These are phyloP conservation scores for Edolisoma coerulescens DNA, from an alignment of 2,113 vertebrate genomes.

Conservation along the genomic window DNA sequence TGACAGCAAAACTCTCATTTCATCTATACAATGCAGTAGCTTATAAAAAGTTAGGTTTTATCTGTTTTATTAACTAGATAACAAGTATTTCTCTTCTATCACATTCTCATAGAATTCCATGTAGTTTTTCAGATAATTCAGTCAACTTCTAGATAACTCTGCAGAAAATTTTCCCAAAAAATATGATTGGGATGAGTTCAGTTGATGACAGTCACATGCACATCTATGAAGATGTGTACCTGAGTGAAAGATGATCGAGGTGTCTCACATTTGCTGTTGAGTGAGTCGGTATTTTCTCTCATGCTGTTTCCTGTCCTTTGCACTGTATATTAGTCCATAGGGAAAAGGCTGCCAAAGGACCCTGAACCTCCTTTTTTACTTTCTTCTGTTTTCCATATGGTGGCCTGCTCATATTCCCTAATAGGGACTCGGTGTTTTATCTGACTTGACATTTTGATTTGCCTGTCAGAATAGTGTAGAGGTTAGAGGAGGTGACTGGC, in stretches of 20 bases:
- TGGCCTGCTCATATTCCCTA: not conserved
- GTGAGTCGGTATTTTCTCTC: not conserved
- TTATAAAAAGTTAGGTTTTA: not conserved
- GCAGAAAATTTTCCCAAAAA: not conserved
- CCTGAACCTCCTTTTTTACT: not conserved
- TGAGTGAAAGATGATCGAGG: not conserved
- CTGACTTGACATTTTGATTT: not conserved
- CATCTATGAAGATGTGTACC: not conserved
- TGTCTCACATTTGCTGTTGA: not conserved
- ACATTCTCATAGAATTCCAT: not conserved
- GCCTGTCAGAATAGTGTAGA: not conserved
- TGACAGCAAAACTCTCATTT: constrained; percentile 22
- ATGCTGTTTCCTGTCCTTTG: not conserved
- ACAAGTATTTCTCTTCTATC: not conserved
- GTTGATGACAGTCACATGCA: not conserved
- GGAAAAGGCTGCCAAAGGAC: not conserved
- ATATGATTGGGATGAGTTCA: not conserved
- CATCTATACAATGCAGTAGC: not conserved
- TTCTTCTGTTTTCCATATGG: not conserved
- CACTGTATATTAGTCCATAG: not conserved
- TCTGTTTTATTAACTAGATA: not conserved
- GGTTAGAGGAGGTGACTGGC: not conserved
- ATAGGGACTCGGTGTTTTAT: not conserved
- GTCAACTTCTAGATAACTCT: not conserved
- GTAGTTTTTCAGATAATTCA: not conserved